A percentile compares a stretch with the other conserved stretches of the same genome.
Evolutionary conservation across 2,113 vertebrate genomes (phyloP).

Genomic region (Bos javanicus): DNA sequence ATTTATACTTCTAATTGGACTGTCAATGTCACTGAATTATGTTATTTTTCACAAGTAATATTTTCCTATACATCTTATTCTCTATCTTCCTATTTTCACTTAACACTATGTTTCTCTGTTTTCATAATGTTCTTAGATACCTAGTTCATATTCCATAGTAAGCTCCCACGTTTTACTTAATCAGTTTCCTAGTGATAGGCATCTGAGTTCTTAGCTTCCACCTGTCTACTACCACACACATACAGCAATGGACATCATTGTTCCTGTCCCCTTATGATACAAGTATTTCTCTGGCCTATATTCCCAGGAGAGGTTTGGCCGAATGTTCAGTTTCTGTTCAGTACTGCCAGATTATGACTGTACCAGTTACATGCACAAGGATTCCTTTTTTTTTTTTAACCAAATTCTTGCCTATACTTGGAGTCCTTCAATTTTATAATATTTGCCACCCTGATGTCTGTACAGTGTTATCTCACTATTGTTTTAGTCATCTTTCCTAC

Average conservation of each 20-base stretch:
- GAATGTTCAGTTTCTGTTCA: background rate
- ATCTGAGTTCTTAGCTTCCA: background rate
- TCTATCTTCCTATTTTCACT: background rate
- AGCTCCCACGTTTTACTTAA: background rate
- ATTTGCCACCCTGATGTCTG: background rate
- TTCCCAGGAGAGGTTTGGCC: background rate
- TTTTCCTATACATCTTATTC: background rate
- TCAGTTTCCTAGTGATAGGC: background rate
- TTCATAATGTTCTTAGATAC: background rate
- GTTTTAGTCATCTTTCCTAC: background rate
- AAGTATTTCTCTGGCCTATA: background rate
- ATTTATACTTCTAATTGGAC: background rate
- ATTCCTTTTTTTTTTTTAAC: background rate
- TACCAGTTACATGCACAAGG: background rate
- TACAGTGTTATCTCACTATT: background rate
- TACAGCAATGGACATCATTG: background rate
- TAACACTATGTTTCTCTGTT: background rate
- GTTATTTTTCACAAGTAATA: background rate
- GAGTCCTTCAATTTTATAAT: background rate
- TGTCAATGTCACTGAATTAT: background rate
- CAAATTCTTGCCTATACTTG: background rate
- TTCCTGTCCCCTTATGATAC: background rate
- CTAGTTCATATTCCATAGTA: background rate
- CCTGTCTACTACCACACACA: background rate
- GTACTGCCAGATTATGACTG: background rate